These are phyloP conservation scores for Fopius arisanus DNA, from an alignment of 1,140 invertebrate species.

Conservation along the genomic window DNA sequence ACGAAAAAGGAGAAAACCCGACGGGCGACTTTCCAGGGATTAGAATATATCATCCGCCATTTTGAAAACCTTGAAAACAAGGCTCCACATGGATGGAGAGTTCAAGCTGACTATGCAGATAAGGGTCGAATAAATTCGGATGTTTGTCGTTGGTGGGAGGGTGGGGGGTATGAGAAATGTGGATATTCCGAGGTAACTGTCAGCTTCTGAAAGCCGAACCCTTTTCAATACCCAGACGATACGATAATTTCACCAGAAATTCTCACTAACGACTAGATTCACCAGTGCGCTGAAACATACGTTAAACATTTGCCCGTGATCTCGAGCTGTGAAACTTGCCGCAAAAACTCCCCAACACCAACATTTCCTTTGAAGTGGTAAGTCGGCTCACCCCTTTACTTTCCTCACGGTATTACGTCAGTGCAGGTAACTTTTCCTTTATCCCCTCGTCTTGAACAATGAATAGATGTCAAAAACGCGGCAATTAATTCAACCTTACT, in stretches of 20 bases:
- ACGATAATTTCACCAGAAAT: too few relatives aligned
- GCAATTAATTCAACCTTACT: slow-evolving; percentile 60
- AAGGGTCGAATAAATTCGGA: not conserved
- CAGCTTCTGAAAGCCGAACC: too few relatives aligned
- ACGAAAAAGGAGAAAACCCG: not conserved
- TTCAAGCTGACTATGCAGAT: not conserved
- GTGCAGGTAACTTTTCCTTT: slow-evolving; percentile 52
- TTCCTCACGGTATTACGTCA: not conserved
- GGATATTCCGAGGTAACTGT: too few relatives aligned
- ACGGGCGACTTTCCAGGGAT: not conserved
- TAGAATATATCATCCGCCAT: slow-evolving; percentile 18
- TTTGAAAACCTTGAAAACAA: slow-evolving; percentile 8
- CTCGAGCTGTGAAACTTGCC: not conserved
- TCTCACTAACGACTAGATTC: too few relatives aligned
- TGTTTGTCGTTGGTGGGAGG: too few relatives aligned
- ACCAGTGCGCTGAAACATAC: not conserved
- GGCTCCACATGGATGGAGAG: not conserved
- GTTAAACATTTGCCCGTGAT: not conserved
- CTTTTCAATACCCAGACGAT: too few relatives aligned
- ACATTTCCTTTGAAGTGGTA: not conserved
- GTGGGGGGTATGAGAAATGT: too few relatives aligned
- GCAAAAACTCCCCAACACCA: not conserved
- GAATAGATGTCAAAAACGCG: slow-evolving; percentile 62
- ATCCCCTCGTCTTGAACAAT: slow-evolving; percentile 52
- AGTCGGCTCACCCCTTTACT: not conserved